A percentile compares a stretch with the other conserved stretches of the same genome.
Evolutionary conservation across 2,888 invertebrate genomes (phyloP).

Genomic region (Rhagonycha lutea): DNA sequence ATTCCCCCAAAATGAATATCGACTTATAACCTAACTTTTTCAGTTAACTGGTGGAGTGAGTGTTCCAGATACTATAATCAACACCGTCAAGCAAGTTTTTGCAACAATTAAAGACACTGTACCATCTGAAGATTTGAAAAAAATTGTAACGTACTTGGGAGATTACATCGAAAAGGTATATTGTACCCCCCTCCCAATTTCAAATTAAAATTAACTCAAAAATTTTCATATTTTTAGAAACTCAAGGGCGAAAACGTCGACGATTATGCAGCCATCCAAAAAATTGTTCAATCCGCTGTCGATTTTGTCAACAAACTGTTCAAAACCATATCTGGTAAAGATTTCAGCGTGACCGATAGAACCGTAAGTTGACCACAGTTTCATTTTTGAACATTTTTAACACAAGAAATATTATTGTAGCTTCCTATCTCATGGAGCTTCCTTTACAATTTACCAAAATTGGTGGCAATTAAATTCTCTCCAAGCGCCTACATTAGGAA

Average conservation of each 20-base stretch:
- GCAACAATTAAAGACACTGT: slow-evolving; percentile 61
- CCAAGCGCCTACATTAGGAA: slow-evolving; percentile 63
- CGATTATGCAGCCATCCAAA: slow-evolving; percentile 65
- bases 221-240: slow-evolving; percentile 51
- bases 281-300: slow-evolving; percentile 59
- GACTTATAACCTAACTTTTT: background rate
- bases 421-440: slow-evolving; percentile 48
- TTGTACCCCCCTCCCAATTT: background rate
- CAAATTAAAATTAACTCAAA: background rate
- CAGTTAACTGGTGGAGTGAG: slow-evolving; percentile 39
- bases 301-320: slow-evolving; percentile 53
- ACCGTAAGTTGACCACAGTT: slow-evolving; percentile 14
- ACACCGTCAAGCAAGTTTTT: slow-evolving; percentile 61
- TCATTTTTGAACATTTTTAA: background rate
- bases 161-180: slow-evolving; percentile 67
- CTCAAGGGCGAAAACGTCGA: slow-evolving; percentile 63
- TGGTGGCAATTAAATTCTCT: slow-evolving; percentile 65
- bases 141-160: slow-evolving; percentile 63
- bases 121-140: slow-evolving; percentile 67
- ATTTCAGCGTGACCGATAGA: slow-evolving; percentile 37
- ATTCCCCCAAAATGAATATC: too few species aligned
- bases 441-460: slow-evolving; percentile 58
- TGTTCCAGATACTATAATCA: slow-evolving; percentile 62
- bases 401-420: slow-evolving; percentile 9
- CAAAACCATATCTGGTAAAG: slow-evolving; percentile 53